Percentiles rank a stretch among this genome's conserved stretches.
These are phyloP conservation scores for Panopea generosa DNA, from an alignment of 2,888 invertebrate genomes.

Conservation along the genomic window DNA sequence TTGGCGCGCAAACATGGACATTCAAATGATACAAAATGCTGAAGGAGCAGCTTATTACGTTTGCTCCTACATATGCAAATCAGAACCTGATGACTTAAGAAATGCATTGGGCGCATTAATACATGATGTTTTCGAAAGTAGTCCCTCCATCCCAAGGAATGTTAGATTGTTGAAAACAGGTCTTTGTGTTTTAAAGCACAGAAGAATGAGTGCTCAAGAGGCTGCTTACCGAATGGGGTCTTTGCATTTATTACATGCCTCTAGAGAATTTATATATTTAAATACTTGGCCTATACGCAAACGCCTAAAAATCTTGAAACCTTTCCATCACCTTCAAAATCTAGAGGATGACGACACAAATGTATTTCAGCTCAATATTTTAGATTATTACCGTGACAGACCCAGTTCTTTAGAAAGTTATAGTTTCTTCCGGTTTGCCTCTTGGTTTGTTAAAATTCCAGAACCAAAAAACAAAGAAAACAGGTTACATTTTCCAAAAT, in stretches of 20 bases:
- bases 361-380: background rate
- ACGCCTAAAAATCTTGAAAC: background rate
- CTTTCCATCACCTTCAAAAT: background rate
- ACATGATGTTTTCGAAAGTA: constrained; percentile 11
- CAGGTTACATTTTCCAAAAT: background rate
- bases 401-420: background rate
- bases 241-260: constrained; percentile 2
- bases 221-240: constrained; percentile 18
- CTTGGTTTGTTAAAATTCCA: constrained; percentile 4
- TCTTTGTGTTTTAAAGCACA: constrained; percentile 23
- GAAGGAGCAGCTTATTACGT: constrained; percentile 59
- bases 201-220: constrained; percentile 28
- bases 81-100: constrained; percentile 52
- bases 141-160: constrained; percentile 4
- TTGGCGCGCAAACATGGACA: constrained; percentile 58
- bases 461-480: constrained; percentile 2
- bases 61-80: constrained; percentile 50
- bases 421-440: constrained; percentile 5
- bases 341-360: background rate
- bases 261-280: constrained; percentile 14
- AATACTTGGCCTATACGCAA: constrained; percentile 5
- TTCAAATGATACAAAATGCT: too few species aligned
- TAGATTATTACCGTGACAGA: background rate
- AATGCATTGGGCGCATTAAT: constrained; percentile 31
- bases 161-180: constrained; percentile 12